A percentile compares a stretch with the other conserved stretches of the same genome.
phyloP scores from a whole-genome alignment of 2,797 vertebrate species.

The Margarornis squamiger region DNA sequence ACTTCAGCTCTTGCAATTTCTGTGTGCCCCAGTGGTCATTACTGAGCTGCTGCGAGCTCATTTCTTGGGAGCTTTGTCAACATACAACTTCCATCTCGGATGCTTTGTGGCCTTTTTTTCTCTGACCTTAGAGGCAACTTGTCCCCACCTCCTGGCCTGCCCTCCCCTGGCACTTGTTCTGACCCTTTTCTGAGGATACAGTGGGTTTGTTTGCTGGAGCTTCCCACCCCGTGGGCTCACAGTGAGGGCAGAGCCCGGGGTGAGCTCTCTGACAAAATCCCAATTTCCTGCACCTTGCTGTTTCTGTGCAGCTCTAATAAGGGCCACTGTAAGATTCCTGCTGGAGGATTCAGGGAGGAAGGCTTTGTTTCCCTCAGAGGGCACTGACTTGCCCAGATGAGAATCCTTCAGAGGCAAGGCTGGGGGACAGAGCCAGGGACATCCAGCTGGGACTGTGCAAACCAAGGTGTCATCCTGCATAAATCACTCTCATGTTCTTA shows the following conservation, averaged over 20 bases:
- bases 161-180: neutral
- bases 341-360: neutral
- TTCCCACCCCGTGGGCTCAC: neutral
- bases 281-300: neutral
- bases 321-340: neutral
- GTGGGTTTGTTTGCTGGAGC: neutral
- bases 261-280: neutral
- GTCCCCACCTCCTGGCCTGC: neutral
- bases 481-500: neutral
- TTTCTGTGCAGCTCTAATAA: neutral
- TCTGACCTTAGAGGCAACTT: neutral
- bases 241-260: neutral
- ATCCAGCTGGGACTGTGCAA: neutral
- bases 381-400: neutral
- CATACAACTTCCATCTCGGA: neutral
- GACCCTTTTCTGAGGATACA: neutral
- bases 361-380: neutral
- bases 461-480: neutral
- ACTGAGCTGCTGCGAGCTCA: neutral
- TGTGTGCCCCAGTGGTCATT: neutral
- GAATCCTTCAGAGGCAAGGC: neutral
- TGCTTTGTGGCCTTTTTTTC: neutral
- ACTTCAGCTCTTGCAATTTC: neutral
- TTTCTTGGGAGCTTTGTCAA: neutral
- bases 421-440: neutral